Evolutionary conservation across 2,888 invertebrate species (phyloP).

Genomic region (Alsophila aescularia): DNA sequence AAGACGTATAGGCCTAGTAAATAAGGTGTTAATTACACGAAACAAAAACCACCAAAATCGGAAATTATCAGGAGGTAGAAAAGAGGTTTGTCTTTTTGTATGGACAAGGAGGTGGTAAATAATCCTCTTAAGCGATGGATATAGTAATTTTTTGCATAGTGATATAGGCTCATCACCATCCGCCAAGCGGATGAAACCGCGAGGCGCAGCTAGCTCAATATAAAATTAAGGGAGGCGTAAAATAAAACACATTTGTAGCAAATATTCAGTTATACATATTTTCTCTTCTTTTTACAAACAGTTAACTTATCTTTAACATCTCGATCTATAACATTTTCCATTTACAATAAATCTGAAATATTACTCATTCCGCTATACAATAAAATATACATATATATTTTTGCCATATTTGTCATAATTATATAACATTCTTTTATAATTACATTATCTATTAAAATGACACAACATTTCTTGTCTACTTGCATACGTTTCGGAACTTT

Average conservation of each 20-base stretch:
- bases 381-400: conserved; percentile 80
- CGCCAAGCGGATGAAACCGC: too few species aligned
- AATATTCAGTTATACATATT: conserved; percentile 84
- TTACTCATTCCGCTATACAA: conserved; percentile 82
- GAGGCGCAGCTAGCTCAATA: too few species aligned
- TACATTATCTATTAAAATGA: conserved; percentile 78
- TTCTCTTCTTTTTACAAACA: conserved; percentile 83
- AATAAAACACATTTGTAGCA: conserved; percentile 75
- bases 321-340: conserved; percentile 80
- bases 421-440: conserved; percentile 72
- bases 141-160: too few species aligned
- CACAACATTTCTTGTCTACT: conserved; percentile 75
- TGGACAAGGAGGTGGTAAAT: too few species aligned
- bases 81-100: too few species aligned
- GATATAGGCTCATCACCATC: too few species aligned
- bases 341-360: conserved; percentile 81
- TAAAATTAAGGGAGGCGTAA: conserved; percentile 19
- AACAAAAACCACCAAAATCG: too few species aligned
- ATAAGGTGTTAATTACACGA: too few species aligned
- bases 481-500: conserved; percentile 59
- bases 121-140: too few species aligned
- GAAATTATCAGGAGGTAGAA: too few species aligned
- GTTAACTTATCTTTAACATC: conserved; percentile 82
- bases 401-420: conserved; percentile 75
- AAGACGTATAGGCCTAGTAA: too few species aligned